phyloP scores from a whole-genome alignment of 2,888 invertebrate species.

The Himalopsyche tibetana region DNA sequence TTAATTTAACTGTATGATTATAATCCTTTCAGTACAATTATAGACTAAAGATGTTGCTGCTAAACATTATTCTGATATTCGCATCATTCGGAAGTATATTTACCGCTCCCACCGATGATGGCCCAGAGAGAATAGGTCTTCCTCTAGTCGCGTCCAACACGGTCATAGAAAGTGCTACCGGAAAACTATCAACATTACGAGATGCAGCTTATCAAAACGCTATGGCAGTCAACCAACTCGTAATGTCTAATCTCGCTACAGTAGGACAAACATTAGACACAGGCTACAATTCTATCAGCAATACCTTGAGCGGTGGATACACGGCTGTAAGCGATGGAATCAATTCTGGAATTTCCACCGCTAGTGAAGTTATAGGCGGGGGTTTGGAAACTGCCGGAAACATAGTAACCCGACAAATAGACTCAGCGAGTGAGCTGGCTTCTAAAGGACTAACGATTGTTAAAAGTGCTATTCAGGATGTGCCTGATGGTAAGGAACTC shows the following conservation, averaged over 20 bases:
- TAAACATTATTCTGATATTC: conserved; percentile 32
- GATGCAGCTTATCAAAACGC: conserved; percentile 55
- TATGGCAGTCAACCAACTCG: conserved; percentile 52
- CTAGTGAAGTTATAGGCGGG: conserved; percentile 49
- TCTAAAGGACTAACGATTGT: conserved; percentile 50
- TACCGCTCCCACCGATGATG: conserved; percentile 53
- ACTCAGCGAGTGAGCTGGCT: conserved; percentile 53
- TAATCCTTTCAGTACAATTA: background rate
- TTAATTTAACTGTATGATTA: background rate
- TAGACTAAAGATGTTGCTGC: conserved; percentile 36
- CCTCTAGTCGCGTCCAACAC: conserved; percentile 18
- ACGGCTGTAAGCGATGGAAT: conserved; percentile 33
- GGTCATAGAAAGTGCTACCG: conserved; percentile 49
- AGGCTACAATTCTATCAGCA: conserved; percentile 35
- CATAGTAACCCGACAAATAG: conserved; percentile 46
- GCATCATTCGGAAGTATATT: conserved; percentile 17
- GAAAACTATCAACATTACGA: conserved; percentile 47
- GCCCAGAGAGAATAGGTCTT: conserved; percentile 57
- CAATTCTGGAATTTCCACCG: conserved; percentile 28
- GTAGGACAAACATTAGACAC: conserved; percentile 48
- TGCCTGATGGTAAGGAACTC: conserved; percentile 32
- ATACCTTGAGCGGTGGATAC: conserved; percentile 39
- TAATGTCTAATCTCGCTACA: conserved; percentile 43
- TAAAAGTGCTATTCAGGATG: conserved; percentile 39
- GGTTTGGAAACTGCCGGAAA: conserved; percentile 50